phyloP scores from a whole-genome alignment of 2,113 vertebrate genomes.

The Mobula hypostoma region DNA sequence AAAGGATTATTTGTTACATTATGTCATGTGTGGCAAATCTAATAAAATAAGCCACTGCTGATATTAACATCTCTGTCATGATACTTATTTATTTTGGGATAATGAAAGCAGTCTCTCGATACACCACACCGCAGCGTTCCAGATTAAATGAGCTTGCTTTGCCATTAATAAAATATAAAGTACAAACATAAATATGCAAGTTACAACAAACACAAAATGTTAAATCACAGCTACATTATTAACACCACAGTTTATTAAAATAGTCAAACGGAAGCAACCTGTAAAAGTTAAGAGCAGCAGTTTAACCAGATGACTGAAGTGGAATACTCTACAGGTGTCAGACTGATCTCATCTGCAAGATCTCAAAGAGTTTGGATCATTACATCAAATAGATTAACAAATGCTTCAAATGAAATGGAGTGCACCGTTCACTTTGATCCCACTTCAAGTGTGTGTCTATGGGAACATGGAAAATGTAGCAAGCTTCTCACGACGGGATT shows the following conservation, averaged over 20 bases:
- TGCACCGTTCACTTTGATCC: background rate
- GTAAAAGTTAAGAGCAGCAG: no score
- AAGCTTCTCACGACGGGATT: no score
- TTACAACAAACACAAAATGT: background rate
- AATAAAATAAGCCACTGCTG: background rate
- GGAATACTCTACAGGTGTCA: background rate
- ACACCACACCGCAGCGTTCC: no score
- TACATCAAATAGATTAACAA: background rate
- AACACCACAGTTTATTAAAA: background rate
- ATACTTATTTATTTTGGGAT: slow-evolving; percentile 1
- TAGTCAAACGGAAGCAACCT: background rate
- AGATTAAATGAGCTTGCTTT: background rate
- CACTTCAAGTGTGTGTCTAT: background rate
- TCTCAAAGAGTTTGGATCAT: background rate
- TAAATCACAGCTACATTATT: background rate
- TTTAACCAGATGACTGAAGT: no score
- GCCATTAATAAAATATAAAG: background rate
- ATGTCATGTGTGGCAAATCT: background rate
- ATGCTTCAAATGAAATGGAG: background rate
- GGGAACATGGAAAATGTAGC: no score
- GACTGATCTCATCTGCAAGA: background rate
- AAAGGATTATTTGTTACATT: background rate
- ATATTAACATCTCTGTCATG: background rate
- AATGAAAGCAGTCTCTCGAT: background rate
- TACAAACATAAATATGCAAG: background rate